Evolutionary conservation across 2,888 invertebrate genomes (phyloP).

Genomic region (Cryptosula pallasiana): DNA sequence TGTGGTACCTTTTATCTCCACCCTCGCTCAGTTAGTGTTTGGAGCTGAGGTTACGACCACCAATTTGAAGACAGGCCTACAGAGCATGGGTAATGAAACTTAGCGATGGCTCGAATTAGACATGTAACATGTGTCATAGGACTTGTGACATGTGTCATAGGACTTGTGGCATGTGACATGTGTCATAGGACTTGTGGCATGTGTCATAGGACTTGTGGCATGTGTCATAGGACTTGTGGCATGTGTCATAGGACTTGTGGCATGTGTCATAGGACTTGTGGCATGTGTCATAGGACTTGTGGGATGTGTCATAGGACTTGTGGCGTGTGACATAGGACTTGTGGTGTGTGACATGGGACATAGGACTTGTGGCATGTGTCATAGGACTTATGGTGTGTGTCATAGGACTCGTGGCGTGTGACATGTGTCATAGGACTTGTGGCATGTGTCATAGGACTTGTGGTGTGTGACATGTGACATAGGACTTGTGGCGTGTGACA

Average conservation of each 20-base stretch:
- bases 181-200: not conserved
- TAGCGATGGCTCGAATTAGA: too few species aligned
- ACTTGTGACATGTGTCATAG: not conserved
- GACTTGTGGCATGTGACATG: not conserved
- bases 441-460: not conserved
- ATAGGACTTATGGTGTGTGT: too few species aligned
- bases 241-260: not conserved
- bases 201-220: not conserved
- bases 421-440: not conserved
- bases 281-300: not conserved
- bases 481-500: not conserved
- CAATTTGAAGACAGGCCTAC: conserved; percentile 5
- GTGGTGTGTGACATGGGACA: not conserved
- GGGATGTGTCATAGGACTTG: not conserved
- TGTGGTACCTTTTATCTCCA: conserved; percentile 9
- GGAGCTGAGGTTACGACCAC: not conserved
- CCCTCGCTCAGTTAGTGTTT: conserved; percentile 13
- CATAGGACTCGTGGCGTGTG: too few species aligned
- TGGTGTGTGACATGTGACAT: not conserved
- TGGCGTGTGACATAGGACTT: not conserved
- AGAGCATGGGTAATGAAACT: conserved; percentile 11
- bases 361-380: not conserved
- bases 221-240: not conserved
- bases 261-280: not conserved
- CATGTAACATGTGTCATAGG: not conserved